Evolutionary conservation across 2,888 invertebrate species (phyloP), one percentile per base, ranked within the genome.

Genomic region (Tolmerus cingulatus): DNA sequence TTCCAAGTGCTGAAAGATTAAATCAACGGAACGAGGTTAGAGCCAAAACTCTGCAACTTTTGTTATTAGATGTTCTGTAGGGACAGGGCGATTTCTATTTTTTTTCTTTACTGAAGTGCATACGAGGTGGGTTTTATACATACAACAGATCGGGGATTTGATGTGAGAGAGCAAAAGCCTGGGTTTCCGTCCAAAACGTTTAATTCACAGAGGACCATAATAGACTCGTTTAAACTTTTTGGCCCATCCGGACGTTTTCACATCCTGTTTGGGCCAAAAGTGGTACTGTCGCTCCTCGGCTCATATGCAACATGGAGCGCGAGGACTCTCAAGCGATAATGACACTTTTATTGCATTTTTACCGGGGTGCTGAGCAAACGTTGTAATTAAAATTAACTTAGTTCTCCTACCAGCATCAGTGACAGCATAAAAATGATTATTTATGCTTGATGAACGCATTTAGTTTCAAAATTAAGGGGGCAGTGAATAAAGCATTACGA

Each of bases 1-100:
- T 92, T 96, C 96, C 92, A 96, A 94, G 90, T 95, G 95, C 95
- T 95, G 92, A 66, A 94, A 93, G 91, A 90, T 86, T 77, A 86
- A 87, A 79, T 79, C 66, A 86, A 87, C 43, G 78, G 55, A 86
- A 86, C 84, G 74, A 87, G 87, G 51, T 88, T 88, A 89, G 89
- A 89, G 46, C 76, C 30, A 86, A 40, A 40, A 87, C 87, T 85
- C 40, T 66, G 57, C 40, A 87, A 81, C 88, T 88, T 88, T 88
- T 74, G 74, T 27, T 43, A 23, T 78, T n/a, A 43, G 46, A 51
- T 14, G 30, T 51, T 51, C 51, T 79, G 51, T 79, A 51, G 51
- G 79, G 27, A 79, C 16, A 51, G 79, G 16, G 51, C 16, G 30
- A 66, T 23, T 55, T 55, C 8, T 34, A 34, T 34, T 40, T 66